Evolutionary conservation across 1,140 invertebrate genomes (phyloP).

Genomic region (Cherax quadricarinatus): DNA sequence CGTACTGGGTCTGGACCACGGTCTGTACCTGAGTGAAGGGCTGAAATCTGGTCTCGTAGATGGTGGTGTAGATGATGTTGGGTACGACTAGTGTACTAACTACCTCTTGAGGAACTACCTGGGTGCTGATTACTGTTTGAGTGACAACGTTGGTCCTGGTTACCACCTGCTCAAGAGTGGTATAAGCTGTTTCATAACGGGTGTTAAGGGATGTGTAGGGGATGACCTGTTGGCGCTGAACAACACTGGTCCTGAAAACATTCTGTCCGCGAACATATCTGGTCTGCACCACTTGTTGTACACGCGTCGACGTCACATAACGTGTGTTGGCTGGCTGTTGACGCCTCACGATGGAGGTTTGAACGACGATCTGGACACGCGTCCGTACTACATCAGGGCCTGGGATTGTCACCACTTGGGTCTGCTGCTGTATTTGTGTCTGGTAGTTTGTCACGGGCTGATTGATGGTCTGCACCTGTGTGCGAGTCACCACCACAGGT

Average conservation of each 20-base stretch:
- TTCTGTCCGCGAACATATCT: slow-evolving; percentile 25
- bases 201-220: slow-evolving; percentile 59
- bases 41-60: slow-evolving; percentile 47
- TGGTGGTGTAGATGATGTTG: slow-evolving; percentile 53
- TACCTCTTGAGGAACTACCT: slow-evolving; percentile 63
- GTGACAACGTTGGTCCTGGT: slow-evolving; percentile 61
- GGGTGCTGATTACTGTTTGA: slow-evolving; percentile 56
- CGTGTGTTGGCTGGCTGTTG: slow-evolving; percentile 51
- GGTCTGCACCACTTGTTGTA: slow-evolving; percentile 40
- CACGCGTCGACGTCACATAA: slow-evolving; percentile 43
- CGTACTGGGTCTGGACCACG: slow-evolving; percentile 49
- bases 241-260: slow-evolving; percentile 40
- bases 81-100: slow-evolving; percentile 53
- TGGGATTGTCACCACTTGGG: slow-evolving; percentile 36
- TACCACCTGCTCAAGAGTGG: slow-evolving; percentile 58
- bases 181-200: slow-evolving; percentile 42
- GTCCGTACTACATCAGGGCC: slow-evolving; percentile 56
- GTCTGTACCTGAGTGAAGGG: slow-evolving; percentile 68
- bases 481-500: slow-evolving; percentile 52
- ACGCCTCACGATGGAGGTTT: slow-evolving; percentile 53
- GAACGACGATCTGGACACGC: slow-evolving; percentile 62
- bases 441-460: slow-evolving; percentile 44
- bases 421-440: slow-evolving; percentile 25
- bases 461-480: slow-evolving; percentile 34
- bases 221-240: slow-evolving; percentile 56